A percentile compares a stretch with the other conserved stretches of the same genome.
These are phyloP conservation scores for Oryzias melastigma DNA, from an alignment of 2,113 vertebrate species.

Conservation along the genomic window DNA sequence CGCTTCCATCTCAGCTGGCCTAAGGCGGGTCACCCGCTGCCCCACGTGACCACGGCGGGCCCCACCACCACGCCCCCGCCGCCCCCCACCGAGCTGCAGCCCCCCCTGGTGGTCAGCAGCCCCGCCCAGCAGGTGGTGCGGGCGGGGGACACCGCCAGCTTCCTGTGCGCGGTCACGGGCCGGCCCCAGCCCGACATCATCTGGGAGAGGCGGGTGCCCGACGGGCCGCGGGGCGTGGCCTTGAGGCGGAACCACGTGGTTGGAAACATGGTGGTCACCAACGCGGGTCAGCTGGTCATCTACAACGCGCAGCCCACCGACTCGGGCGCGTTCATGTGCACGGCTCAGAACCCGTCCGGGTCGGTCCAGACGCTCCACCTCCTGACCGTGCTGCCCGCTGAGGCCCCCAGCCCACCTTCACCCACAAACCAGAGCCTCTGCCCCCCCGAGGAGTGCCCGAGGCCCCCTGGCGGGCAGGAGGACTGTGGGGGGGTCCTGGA, in stretches of 20 bases:
- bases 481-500: conserved; percentile 83
- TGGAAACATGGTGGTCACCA: conserved; percentile 92
- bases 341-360: conserved; percentile 83
- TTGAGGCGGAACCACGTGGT: conserved; percentile 90
- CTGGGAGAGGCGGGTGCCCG: conserved; percentile 89
- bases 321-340: conserved; percentile 90
- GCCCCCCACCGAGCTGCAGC: conserved; percentile 67
- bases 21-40: conserved; percentile 82
- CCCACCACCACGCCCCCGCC: conserved; percentile 58
- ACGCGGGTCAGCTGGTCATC: conserved; percentile 93
- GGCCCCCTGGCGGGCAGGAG: conserved; percentile 79
- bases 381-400: conserved; percentile 80
- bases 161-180: conserved; percentile 86
- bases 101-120: conserved; percentile 77
- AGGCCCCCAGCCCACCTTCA: conserved; percentile 56
- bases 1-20: conserved; percentile 91
- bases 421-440: conserved; percentile 80
- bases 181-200: conserved; percentile 87
- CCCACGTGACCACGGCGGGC: conserved; percentile 74
- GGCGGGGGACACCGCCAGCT: conserved; percentile 89
- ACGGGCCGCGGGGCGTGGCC: conserved; percentile 77
- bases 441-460: conserved; percentile 82
- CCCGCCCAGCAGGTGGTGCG: conserved; percentile 81
- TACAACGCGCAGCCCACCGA: conserved; percentile 88
- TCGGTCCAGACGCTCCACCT: conserved; percentile 83